Evolutionary conservation across 2,113 vertebrate genomes (phyloP), one percentile per base, ranked within the genome.

Genomic region (Atrichornis clamosus): DNA sequence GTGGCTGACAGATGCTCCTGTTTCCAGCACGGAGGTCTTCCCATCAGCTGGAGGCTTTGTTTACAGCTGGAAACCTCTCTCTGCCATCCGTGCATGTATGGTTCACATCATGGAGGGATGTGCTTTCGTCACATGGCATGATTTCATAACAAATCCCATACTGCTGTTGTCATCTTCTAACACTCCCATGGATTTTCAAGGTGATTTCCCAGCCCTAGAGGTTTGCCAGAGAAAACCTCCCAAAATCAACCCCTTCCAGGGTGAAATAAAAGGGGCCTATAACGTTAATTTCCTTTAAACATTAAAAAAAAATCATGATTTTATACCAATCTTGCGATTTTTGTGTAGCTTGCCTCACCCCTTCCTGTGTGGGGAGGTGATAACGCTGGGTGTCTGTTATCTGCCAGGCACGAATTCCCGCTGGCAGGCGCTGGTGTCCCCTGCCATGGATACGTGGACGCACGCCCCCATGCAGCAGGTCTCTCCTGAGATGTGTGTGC

Each of bases 371-470:
- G 63, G 49, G 75, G 82, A 93, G 67, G 53, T 72, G 92, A 90
- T 89, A 94, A 52, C 15, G 37, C 90, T 15, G 78, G 10, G 37
- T 78, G 65, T 24, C 52, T 59, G 52, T 87, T 95, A 89, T 64
- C 84, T 93, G 69, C 84, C 2, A 4, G 2, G 5, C 75, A 32
- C 7, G 35, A 37, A 52, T 69, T 95, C 80, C 87, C 1, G 1
- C 67, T 62, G 80, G 50, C 89, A 80, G 79, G 41, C 18, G 0
- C 32, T 28, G 39, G 39, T 60, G 49, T 69, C 64, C 52, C 53
- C 68, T 63, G 60, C 84, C 0, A 0, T 10, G 80, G 84, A 32
- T 35, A 23, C 67, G 35, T 0, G 0, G 58, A 74, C 3, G 1
- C 59, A 46, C 1, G 6, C 7, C 19, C 52, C 33, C 0, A 0